Conservation (phyloP, 1,140 invertebrate species). For the Hylyphantes graminicola region DNA sequence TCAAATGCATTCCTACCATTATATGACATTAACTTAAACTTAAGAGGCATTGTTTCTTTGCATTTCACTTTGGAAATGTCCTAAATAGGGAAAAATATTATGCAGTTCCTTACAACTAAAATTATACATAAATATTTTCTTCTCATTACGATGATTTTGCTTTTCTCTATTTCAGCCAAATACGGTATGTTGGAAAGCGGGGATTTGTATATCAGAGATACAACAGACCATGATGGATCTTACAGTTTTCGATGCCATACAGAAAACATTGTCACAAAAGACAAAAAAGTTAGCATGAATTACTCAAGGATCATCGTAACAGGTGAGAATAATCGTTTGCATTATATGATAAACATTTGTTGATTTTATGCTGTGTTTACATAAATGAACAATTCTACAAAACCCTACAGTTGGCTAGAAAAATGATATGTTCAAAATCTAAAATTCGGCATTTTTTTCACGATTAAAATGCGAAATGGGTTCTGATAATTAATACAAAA, state of each 20-base stretch:
- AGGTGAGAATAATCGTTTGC: neutral
- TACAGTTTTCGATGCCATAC: constrained; percentile 58
- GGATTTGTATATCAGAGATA: constrained; percentile 56
- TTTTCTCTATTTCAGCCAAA: constrained; percentile 30
- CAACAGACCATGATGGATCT: constrained; percentile 43
- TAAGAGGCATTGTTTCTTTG: no score
- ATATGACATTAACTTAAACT: no score
- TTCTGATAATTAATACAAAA: no score
- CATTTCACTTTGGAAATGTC: no score
- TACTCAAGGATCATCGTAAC: constrained; percentile 56
- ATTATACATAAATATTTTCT: neutral
- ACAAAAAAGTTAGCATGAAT: constrained; percentile 58
- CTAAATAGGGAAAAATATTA: no score
- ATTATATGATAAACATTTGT: no score
- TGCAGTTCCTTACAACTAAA: no score
- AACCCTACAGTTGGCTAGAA: no score
- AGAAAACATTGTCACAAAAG: constrained; percentile 51
- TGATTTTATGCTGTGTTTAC: no score
- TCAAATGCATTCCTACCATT: no score
- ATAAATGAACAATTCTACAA: no score
- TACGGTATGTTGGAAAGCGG: constrained; percentile 57
- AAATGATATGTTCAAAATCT: neutral
- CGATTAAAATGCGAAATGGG: no score
- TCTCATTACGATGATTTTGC: neutral
- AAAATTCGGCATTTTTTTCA: neutral